phyloP scores from a whole-genome alignment of 2,797 vertebrate species.

The Rhinella marina region DNA sequence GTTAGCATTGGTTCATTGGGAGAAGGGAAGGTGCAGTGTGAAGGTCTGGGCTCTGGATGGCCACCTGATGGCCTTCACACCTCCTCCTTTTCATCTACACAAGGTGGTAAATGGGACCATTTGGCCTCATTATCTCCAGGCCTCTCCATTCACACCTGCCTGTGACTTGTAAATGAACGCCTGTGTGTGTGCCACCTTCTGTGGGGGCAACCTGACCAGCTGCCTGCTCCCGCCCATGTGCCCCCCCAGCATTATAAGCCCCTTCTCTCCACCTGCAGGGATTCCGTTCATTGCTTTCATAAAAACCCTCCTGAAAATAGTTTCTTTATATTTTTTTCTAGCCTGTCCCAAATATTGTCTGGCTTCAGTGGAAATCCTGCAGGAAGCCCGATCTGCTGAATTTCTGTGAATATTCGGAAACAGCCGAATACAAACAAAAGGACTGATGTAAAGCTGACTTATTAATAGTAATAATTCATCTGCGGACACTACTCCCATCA shows the following conservation, averaged over 20 bases:
- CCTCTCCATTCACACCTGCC: slow-evolving; percentile 43
- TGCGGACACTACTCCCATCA: not conserved
- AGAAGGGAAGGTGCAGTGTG: slow-evolving; percentile 33
- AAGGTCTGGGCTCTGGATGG: slow-evolving; percentile 23
- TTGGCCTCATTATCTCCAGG: slow-evolving; percentile 16
- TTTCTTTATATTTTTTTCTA: not conserved
- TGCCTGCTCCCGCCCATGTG: not conserved
- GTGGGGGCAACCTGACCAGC: not conserved
- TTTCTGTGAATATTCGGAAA: slow-evolving; percentile 48
- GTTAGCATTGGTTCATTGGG: slow-evolving; percentile 32
- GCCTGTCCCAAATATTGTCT: slow-evolving; percentile 7
- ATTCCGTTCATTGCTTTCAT: not conserved
- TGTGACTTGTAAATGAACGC: slow-evolving; percentile 22
- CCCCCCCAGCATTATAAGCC: no score
- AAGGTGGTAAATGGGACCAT: slow-evolving; percentile 23
- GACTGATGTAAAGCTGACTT: slow-evolving; percentile 6
- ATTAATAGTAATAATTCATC: not conserved
- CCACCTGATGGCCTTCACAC: not conserved
- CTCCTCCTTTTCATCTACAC: not conserved
- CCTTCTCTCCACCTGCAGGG: no score
- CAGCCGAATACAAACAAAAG: slow-evolving; percentile 29
- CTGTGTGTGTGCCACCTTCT: not conserved
- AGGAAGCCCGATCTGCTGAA: slow-evolving; percentile 28
- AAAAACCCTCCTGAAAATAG: not conserved
- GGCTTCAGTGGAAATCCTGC: slow-evolving; percentile 39